Base-by-base conservation (phyloP, 2,113 vertebrate species). In the Entelurus aequoreus region DNA sequence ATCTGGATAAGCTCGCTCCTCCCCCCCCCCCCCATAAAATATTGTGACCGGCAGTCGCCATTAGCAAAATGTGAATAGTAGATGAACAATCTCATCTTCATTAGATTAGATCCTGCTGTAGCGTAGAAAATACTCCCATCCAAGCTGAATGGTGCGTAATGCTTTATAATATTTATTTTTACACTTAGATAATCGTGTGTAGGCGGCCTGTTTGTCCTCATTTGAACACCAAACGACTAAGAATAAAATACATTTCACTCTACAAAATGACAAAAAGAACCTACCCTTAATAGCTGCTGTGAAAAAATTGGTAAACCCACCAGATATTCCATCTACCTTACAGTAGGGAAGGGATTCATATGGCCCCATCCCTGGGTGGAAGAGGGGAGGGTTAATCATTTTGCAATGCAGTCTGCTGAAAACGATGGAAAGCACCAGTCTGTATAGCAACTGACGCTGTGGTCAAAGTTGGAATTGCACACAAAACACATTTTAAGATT, bases 141-240 rank as follows among this genome's bases (percentile, higher is more conserved):
- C 67, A 83, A 80, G 65, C 62, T 71, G 69, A 85, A 85, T 52
- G 74, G 71, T 77, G 74, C 67, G 72, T 84, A 75, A 76, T 71
- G 77, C 82, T 86, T 86, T 78, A 76, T 79, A 72, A 72, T 77
- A 63, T 79, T 78, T 80, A 60, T 81, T 84, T 86, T 83, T 68
- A 55, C 82, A 82, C 79, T 75, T 75, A 72, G 68, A 77, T 81
- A 3, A 75, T 78, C 44, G 65, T 62, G 71, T 79, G 72, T 59
- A 76, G 78, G 65, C 47, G 66, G 69, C 51, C 61, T 68, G 54
- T n/a, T 56, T 15, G 11, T 16, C 36, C 37, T 42, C n/a, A 57
- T 57, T 42, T 42, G 7, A 57, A 10, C 38, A 42, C n/a, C 38
- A 44, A 21, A 21, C 8, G 54, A 55, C 54, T 36, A 55, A 56